Evolutionary conservation across 2,888 invertebrate species (phyloP).

Genomic region (Cacoxenus indagator): DNA sequence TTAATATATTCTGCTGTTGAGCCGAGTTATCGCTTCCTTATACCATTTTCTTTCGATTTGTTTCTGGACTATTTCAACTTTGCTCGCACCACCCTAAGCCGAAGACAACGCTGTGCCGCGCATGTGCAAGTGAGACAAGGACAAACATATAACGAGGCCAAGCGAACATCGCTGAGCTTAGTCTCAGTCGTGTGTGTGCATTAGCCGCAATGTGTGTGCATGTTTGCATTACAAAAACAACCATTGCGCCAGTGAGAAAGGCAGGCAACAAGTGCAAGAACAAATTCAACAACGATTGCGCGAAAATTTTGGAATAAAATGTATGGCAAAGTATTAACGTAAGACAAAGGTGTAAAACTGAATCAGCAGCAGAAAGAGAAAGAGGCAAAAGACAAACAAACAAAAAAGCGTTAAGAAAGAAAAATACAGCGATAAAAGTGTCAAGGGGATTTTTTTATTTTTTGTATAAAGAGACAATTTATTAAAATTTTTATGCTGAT

Average conservation of each 20-base stretch:
- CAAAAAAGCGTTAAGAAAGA: background rate
- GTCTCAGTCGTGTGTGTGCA: background rate
- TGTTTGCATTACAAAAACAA: background rate
- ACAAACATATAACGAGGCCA: background rate
- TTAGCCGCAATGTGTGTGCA: background rate
- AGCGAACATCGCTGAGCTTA: background rate
- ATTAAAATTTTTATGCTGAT: conserved; percentile 21
- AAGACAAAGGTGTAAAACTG: background rate
- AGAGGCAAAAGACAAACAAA: background rate
- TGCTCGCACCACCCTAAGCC: background rate
- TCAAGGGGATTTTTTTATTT: background rate
- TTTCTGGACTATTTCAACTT: background rate
- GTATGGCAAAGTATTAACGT: conserved; percentile 10
- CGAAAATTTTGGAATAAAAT: conserved; percentile 4
- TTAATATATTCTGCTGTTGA: too few relatives aligned
- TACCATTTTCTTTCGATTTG: background rate
- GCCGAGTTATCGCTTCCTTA: background rate
- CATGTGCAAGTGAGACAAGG: background rate
- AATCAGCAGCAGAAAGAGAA: background rate
- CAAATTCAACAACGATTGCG: conserved; percentile 16
- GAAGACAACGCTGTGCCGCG: background rate
- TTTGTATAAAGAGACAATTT: conserved; percentile 11
- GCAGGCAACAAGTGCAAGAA: background rate
- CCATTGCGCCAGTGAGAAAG: background rate
- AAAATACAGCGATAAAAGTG: background rate